Evolutionary conservation across 2,888 invertebrate species (phyloP).

Genomic region (Napeogenes inachia): DNA sequence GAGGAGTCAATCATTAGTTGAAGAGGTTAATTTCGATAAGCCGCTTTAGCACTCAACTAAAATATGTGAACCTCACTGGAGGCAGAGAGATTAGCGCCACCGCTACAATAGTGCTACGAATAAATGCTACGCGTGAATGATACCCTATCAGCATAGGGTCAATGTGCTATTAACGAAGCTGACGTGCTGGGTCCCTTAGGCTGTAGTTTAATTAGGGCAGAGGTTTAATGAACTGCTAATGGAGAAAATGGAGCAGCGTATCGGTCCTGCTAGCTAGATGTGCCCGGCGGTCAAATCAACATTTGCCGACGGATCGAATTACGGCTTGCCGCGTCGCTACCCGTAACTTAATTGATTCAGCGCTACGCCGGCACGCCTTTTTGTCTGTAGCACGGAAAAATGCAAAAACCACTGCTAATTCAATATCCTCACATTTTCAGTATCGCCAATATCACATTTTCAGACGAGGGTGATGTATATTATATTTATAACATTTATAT

Average conservation of each 20-base stretch:
- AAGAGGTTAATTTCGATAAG: conserved; percentile 73
- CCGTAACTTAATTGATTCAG: conserved; percentile 70
- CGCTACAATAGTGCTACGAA: conserved; percentile 11
- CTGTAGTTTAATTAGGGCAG: conserved; percentile 40
- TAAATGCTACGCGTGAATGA: conserved; percentile 10
- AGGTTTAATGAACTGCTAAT: conserved; percentile 41
- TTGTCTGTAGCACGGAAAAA: conserved; percentile 55
- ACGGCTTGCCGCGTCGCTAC: conserved; percentile 61
- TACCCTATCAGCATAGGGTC: conserved; percentile 6
- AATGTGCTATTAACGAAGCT: conserved; percentile 15
- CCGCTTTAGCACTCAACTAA: conserved; percentile 56
- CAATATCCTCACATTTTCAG: conserved; percentile 46
- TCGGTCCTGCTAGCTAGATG: conserved; percentile 35
- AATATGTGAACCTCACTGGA: conserved; percentile 38
- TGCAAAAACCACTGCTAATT: conserved; percentile 64
- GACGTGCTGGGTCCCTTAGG: conserved; percentile 20
- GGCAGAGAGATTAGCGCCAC: conserved; percentile 19
- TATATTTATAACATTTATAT: too few species aligned
- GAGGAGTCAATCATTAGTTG: conserved; percentile 61
- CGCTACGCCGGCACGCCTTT: conserved; percentile 61
- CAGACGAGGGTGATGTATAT: neutral
- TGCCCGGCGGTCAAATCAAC: conserved; percentile 70
- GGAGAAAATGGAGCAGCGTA: conserved; percentile 53
- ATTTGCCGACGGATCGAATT: conserved; percentile 73
- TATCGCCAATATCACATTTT: conserved; percentile 19